These are phyloP conservation scores for Macropis europaea DNA, from an alignment of 2,888 invertebrate species.

Conservation along the genomic window DNA sequence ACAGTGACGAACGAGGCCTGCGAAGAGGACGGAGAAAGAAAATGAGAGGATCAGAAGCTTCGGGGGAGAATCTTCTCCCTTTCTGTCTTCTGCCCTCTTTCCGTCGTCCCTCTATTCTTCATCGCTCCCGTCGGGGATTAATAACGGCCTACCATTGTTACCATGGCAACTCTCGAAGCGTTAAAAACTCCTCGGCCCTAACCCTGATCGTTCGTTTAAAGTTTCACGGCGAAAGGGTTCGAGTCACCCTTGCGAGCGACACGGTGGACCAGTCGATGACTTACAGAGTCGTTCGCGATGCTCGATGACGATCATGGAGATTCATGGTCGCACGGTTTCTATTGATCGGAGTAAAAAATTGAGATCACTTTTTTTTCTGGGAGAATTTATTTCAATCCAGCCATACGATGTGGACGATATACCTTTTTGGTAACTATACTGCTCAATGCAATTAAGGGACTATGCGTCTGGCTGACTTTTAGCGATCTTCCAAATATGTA, in stretches of 20 bases:
- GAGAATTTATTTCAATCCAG: no score
- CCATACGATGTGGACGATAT: no score
- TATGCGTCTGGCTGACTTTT: no score
- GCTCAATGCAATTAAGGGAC: no score
- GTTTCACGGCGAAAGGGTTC: slow-evolving; percentile 62
- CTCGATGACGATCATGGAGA: neutral
- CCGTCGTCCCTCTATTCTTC: slow-evolving; percentile 63
- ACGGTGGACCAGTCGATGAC: slow-evolving; percentile 11
- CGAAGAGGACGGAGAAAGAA: slow-evolving; percentile 39
- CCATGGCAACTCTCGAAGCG: slow-evolving; percentile 73
- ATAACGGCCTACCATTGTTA: slow-evolving; percentile 76
- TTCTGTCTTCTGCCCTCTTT: slow-evolving; percentile 41
- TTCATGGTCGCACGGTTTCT: no score
- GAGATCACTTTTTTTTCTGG: no score
- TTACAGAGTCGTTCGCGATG: neutral
- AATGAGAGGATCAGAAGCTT: slow-evolving; percentile 57
- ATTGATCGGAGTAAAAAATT: no score
- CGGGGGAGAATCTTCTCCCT: slow-evolving; percentile 55
- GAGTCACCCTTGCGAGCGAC: slow-evolving; percentile 29
- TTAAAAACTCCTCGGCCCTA: slow-evolving; percentile 69
- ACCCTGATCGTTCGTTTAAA: slow-evolving; percentile 66
- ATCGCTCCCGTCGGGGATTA: slow-evolving; percentile 73
- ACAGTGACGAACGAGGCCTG: slow-evolving; percentile 30
- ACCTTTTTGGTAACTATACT: no score
- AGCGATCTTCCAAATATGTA: no score